These are phyloP conservation scores for Tinea pellionella DNA, from an alignment of 2,888 invertebrate species.

Conservation along the genomic window DNA sequence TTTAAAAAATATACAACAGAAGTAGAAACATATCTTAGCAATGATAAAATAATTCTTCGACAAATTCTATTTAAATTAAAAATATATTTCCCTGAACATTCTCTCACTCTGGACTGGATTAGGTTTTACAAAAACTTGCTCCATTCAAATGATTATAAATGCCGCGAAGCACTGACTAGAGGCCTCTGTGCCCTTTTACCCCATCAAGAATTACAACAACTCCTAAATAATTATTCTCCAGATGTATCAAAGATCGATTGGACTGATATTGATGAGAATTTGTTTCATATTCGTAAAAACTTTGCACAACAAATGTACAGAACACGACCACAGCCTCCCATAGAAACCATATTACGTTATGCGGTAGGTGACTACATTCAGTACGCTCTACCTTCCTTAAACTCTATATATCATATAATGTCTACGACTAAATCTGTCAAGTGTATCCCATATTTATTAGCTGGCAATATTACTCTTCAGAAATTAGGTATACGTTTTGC, in stretches of 20 bases:
- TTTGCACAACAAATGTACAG: conserved; percentile 32
- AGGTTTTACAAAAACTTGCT: conserved; percentile 27
- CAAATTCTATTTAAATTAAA: conserved; percentile 34
- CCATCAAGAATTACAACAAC: conserved; percentile 24
- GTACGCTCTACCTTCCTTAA: conserved; percentile 40
- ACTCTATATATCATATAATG: conserved; percentile 40
- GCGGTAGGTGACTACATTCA: conserved; percentile 48
- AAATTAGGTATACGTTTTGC: conserved; percentile 45
- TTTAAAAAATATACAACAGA: conserved; percentile 26
- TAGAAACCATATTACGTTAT: conserved; percentile 30
- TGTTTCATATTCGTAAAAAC: conserved; percentile 33
- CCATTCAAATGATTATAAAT: conserved; percentile 16
- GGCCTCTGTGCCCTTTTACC: conserved; percentile 35
- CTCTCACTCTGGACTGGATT: conserved; percentile 31
- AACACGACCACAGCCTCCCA: conserved; percentile 43
- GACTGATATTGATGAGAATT: conserved; percentile 31
- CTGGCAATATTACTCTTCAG: conserved; percentile 33
- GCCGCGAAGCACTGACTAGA: conserved; percentile 29
- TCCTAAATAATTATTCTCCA: conserved; percentile 38
- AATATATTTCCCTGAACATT: conserved; percentile 34
- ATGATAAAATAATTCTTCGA: conserved; percentile 27
- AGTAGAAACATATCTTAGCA: conserved; percentile 25
- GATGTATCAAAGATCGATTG: conserved; percentile 36
- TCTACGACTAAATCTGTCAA: neutral
- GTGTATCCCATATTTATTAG: neutral